A percentile compares a stretch with the other conserved stretches of the same genome.
These are phyloP conservation scores for Oscheius sp. DNA, from an alignment of 2,888 invertebrate species.

Conservation along the genomic window DNA sequence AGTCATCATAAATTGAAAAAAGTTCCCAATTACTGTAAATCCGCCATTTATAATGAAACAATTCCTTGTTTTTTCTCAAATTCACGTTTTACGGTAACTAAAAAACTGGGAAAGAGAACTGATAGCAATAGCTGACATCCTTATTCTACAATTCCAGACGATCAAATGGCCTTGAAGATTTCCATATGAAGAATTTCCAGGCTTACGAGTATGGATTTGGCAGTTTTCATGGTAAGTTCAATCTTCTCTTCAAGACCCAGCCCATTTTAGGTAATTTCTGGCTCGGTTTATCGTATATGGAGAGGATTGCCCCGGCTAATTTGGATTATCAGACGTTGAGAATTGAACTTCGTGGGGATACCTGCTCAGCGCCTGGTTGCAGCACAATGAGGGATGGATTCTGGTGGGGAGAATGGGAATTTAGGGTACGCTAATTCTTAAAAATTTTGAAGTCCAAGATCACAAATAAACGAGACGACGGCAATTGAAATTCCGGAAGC, in stretches of 20 bases:
- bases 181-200: conserved; percentile 51
- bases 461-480: too few species aligned
- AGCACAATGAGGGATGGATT: conserved; percentile 20
- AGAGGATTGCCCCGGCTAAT: conserved; percentile 9
- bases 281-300: conserved; percentile 32
- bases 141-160: conserved; percentile 38
- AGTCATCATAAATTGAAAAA: too few species aligned
- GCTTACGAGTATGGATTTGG: conserved; percentile 64
- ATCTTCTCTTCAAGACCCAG: background rate
- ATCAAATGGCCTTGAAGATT: conserved; percentile 36
- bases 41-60: too few species aligned
- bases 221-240: conserved; percentile 29
- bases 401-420: conserved; percentile 40
- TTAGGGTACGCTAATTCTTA: conserved; percentile 9
- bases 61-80: too few species aligned
- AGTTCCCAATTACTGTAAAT: too few species aligned
- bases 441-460: too few species aligned
- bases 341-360: conserved; percentile 36
- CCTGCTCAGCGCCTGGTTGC: conserved; percentile 22
- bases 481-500: too few species aligned
- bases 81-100: background rate
- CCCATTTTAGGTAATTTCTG: conserved; percentile 22
- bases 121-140: too few species aligned
- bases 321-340: background rate
- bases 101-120: too few species aligned